A percentile compares a stretch with the other conserved stretches of the same genome.
These are phyloP conservation scores for Morinoia aosen DNA, from an alignment of 2,888 invertebrate species.

Conservation along the genomic window DNA sequence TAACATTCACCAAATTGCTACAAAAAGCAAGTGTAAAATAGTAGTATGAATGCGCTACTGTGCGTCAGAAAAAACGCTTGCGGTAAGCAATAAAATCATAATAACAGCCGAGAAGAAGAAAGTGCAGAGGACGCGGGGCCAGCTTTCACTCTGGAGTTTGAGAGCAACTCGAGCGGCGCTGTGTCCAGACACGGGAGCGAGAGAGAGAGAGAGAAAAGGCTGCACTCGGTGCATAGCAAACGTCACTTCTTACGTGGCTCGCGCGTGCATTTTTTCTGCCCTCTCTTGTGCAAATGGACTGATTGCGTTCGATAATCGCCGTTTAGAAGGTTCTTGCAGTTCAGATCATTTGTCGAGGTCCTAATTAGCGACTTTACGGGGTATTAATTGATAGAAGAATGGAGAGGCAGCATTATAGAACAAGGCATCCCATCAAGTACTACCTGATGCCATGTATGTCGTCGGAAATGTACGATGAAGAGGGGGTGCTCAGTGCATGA, in stretches of 20 bases:
- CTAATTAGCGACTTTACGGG: conserved; percentile 16
- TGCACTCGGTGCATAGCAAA: neutral
- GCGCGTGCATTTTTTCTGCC: neutral
- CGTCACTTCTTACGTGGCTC: conserved; percentile 15
- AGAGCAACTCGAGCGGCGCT: neutral
- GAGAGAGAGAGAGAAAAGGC: conserved; percentile 6
- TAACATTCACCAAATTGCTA: neutral
- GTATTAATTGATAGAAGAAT: conserved; percentile 14
- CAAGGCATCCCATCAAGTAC: neutral
- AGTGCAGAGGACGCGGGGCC: conserved; percentile 31
- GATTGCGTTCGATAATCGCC: conserved; percentile 18
- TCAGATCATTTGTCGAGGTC: conserved; percentile 20
- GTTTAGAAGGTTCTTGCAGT: neutral
- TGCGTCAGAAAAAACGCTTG: neutral
- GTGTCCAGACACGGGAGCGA: neutral
- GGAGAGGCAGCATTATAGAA: neutral
- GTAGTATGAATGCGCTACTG: neutral
- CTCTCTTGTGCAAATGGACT: neutral
- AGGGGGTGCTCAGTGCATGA: neutral
- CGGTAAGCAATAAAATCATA: conserved; percentile 40
- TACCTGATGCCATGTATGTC: neutral
- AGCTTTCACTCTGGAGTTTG: conserved; percentile 41
- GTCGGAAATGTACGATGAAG: neutral
- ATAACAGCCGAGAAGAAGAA: conserved; percentile 39
- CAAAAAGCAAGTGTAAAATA: neutral